These are phyloP conservation scores for Holocentrus rufus DNA, from an alignment of 2,797 vertebrate species.

Conservation along the genomic window DNA sequence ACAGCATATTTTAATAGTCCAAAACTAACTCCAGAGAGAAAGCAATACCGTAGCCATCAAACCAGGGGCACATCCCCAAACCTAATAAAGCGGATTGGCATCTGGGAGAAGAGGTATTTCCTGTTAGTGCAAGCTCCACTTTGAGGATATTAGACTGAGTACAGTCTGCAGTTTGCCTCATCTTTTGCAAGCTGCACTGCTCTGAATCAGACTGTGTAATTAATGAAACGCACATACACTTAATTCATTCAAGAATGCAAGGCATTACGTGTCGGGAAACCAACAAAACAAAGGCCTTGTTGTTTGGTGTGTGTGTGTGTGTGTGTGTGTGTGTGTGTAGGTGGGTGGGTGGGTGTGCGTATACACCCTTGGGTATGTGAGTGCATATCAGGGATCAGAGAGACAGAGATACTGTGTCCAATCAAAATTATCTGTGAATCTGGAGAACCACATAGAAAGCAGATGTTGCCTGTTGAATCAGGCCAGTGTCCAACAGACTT, in stretches of 20 bases:
- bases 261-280: constrained; percentile 43
- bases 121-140: constrained; percentile 64
- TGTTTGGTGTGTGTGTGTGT: constrained; percentile 35
- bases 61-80: constrained; percentile 51
- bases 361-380: neutral
- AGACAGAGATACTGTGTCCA: constrained; percentile 36
- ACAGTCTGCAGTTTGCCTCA: constrained; percentile 43
- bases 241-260: constrained; percentile 53
- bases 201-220: constrained; percentile 48
- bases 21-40: constrained; percentile 46
- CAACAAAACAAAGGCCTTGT: constrained; percentile 56
- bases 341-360: neutral
- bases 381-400: constrained; percentile 23
- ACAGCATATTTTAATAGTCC: constrained; percentile 36
- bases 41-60: constrained; percentile 57
- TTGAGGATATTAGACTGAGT: constrained; percentile 53
- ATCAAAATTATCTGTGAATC: constrained; percentile 48
- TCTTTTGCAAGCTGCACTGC: constrained; percentile 39
- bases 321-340: neutral
- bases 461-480: constrained; percentile 60
- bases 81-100: constrained; percentile 66
- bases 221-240: constrained; percentile 58
- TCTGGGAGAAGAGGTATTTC: constrained; percentile 72
- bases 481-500: constrained; percentile 34
- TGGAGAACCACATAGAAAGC: constrained; percentile 52